phyloP scores from a whole-genome alignment of 1,140 invertebrate species.

The Hydropsyche tenuis region DNA sequence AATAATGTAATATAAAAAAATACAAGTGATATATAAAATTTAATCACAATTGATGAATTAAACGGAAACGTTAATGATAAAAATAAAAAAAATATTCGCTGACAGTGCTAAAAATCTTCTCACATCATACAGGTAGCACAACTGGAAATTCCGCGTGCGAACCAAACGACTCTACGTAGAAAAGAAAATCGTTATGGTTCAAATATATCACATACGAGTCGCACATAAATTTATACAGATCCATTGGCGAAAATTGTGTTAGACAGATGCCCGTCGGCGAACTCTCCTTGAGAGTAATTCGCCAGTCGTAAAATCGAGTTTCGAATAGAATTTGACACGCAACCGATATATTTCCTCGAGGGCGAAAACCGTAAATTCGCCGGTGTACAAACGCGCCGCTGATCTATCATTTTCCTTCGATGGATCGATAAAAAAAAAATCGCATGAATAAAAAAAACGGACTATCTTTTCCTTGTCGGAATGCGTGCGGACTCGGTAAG shows the following conservation, averaged over 20 bases:
- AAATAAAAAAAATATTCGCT: no score
- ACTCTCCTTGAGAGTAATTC: not conserved
- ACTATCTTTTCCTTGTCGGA: not conserved
- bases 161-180: no score
- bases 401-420: slow-evolving; percentile 1
- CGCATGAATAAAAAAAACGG: not conserved
- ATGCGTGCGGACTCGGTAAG: slow-evolving; percentile 2
- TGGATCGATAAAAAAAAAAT: not conserved
- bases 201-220: no score
- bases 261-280: slow-evolving; percentile 1
- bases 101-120: no score
- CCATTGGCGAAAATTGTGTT: not conserved
- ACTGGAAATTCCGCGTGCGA: no score
- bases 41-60: no score
- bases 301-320: slow-evolving; percentile 12
- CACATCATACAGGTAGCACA: no score
- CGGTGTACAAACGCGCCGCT: not conserved
- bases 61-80: no score
- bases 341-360: slow-evolving; percentile 12
- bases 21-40: no score
- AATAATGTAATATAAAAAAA: no score
- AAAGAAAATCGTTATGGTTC: no score
- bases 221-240: no score
- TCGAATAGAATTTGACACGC: slow-evolving; percentile 21
- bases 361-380: not conserved